Evolutionary conservation across 2,888 invertebrate genomes (phyloP), one percentile per base, ranked within the genome.

Genomic region (Oligia latruncula): DNA sequence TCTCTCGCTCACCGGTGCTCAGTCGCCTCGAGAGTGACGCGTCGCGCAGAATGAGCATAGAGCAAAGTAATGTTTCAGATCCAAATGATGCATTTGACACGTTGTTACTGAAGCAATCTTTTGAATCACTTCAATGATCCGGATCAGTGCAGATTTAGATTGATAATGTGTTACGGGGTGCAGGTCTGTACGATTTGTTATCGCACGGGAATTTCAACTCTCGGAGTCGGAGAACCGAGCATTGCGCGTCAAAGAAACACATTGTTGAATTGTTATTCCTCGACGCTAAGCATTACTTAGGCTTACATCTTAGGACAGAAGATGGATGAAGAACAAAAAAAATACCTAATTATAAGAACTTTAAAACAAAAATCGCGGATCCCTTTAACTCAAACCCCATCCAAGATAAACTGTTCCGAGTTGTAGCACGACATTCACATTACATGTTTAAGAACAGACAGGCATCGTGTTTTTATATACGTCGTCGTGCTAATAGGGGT

Each of bases 391-490:
- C 40, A 58, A 62, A 35, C 77, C 70, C 0, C 11, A 67, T 43
- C 49, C 17, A 66, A 87, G 77, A 75, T 83, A 80, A 78, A 80
- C 75, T 71, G 74, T 71, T 77, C 70, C 13, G 40, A 79, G 65
- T 77, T 71, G 67, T 58, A 64, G 62, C 81, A 85, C 74, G 72
- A 65, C 85, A 83, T 72, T 64, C 85, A 74, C 64, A 80, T 77
- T 74, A 81, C 76, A 88, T 76, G 77, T 77, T 79, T 68, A 74
- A 74, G 73, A 67, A 80, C 81, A 78, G 77, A 72, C 68, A 75
- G 52, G 76, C 81, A 77, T 71, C 68, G 29, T 70, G 86, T 86
- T 84, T 85, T 84, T 82, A 81, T 84, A 52, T 71, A 81, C 29
- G 23, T 20, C 29, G 23, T 20, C 71, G 55, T 67, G 75, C 66